Conservation (phyloP, 2,888 invertebrate species). For the Drosophila pseudotalamancana region DNA sequence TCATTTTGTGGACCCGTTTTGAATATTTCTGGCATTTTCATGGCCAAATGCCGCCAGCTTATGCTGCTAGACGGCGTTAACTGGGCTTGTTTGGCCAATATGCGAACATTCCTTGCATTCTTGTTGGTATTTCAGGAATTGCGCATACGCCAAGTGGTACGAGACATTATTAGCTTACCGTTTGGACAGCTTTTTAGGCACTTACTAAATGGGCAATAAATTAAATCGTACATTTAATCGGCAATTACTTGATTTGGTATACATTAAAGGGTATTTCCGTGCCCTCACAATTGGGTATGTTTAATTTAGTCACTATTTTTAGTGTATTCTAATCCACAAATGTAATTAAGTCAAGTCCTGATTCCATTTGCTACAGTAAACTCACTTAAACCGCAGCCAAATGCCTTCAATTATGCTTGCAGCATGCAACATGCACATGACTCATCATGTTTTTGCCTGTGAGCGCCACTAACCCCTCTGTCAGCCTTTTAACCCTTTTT, state of each 20-base stretch:
- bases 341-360: background rate
- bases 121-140: slow-evolving; percentile 30
- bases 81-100: slow-evolving; percentile 4
- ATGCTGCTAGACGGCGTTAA: slow-evolving; percentile 20
- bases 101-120: slow-evolving; percentile 19
- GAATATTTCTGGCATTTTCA: slow-evolving; percentile 43
- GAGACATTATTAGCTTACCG: background rate
- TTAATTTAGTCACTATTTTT: no score
- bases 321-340: no score
- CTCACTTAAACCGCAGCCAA: slow-evolving; percentile 54
- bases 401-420: slow-evolving; percentile 64
- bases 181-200: background rate
- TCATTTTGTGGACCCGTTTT: slow-evolving; percentile 19
- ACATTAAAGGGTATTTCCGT: no score
- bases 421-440: slow-evolving; percentile 46
- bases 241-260: no score
- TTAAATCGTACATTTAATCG: no score
- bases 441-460: slow-evolving; percentile 25
- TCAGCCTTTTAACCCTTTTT: background rate
- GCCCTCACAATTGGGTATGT: no score
- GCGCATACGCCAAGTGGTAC: slow-evolving; percentile 11
- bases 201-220: no score
- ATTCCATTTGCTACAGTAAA: slow-evolving; percentile 49
- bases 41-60: slow-evolving; percentile 28
- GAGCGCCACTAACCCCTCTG: slow-evolving; percentile 2